Evolutionary conservation across 1,140 invertebrate species (phyloP).

Genomic region (Calephelis virginiensis): DNA sequence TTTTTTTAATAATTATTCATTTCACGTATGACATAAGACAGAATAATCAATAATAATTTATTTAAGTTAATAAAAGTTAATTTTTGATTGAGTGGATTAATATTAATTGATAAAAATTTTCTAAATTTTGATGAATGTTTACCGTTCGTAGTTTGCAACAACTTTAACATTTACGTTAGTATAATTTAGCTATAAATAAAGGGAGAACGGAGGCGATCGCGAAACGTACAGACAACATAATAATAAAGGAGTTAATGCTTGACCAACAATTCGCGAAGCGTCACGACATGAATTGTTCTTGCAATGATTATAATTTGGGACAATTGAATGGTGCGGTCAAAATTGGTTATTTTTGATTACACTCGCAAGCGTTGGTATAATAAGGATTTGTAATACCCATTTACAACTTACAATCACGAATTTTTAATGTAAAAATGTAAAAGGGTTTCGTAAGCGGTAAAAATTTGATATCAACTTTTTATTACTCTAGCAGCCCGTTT

Average conservation of each 20-base stretch:
- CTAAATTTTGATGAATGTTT: too few relatives aligned
- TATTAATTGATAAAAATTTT: too few relatives aligned
- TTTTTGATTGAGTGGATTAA: too few relatives aligned
- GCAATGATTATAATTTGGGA: slow-evolving; percentile 48
- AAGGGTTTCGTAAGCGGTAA: neutral
- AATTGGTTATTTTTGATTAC: slow-evolving; percentile 60
- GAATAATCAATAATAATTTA: too few relatives aligned
- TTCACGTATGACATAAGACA: too few relatives aligned
- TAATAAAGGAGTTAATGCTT: slow-evolving; percentile 15
- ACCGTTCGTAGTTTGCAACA: neutral
- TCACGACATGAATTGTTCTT: slow-evolving; percentile 40
- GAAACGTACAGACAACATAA: slow-evolving; percentile 14
- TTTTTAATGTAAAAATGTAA: slow-evolving; percentile 38
- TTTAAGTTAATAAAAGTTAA: too few relatives aligned
- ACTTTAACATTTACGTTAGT: neutral
- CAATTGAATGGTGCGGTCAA: slow-evolving; percentile 55
- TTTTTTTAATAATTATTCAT: too few relatives aligned
- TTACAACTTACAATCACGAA: slow-evolving; percentile 51
- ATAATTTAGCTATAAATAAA: slow-evolving; percentile 6
- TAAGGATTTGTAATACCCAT: slow-evolving; percentile 59
- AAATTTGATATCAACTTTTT: neutral
- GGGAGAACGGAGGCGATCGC: slow-evolving; percentile 4
- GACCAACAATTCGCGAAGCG: slow-evolving; percentile 14
- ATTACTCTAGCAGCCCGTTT: neutral
- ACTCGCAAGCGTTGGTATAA: slow-evolving; percentile 44